A percentile compares a stretch with the other conserved stretches of the same genome.
phyloP scores from a whole-genome alignment of 2,113 vertebrate genomes.

The Deroptyus accipitrinus region DNA sequence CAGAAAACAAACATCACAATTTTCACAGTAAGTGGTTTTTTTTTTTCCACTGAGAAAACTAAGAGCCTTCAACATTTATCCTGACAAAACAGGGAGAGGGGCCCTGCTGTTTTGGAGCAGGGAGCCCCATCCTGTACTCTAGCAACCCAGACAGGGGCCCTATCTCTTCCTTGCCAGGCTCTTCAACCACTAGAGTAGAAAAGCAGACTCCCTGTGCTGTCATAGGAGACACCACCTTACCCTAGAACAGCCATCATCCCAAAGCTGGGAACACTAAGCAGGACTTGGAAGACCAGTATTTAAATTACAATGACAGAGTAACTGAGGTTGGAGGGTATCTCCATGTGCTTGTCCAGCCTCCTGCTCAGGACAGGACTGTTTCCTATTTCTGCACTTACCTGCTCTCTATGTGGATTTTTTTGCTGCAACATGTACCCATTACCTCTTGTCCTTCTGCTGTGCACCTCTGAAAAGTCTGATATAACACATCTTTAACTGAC shows the following conservation, averaged over 20 bases:
- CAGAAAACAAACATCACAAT: neutral
- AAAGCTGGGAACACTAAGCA: neutral
- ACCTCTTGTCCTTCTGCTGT: neutral
- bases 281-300: neutral
- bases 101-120: neutral
- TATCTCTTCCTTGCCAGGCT: neutral
- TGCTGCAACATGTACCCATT: neutral
- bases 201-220: neutral
- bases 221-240: neutral
- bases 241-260: neutral
- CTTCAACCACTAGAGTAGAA: neutral
- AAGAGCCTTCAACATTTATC: neutral
- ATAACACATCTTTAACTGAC: neutral
- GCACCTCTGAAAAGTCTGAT: neutral
- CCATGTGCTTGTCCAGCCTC: neutral
- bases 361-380: neutral
- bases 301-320: neutral
- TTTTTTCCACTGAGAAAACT: neutral
- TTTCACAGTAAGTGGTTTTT: fast-evolving
- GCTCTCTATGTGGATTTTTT: neutral
- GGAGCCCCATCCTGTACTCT: neutral
- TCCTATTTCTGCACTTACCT: neutral
- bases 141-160: neutral
- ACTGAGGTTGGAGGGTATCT: neutral
- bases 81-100: neutral